Base-by-base conservation (phyloP, 2,797 vertebrate species). In the Sebastes glaucus region DNA sequence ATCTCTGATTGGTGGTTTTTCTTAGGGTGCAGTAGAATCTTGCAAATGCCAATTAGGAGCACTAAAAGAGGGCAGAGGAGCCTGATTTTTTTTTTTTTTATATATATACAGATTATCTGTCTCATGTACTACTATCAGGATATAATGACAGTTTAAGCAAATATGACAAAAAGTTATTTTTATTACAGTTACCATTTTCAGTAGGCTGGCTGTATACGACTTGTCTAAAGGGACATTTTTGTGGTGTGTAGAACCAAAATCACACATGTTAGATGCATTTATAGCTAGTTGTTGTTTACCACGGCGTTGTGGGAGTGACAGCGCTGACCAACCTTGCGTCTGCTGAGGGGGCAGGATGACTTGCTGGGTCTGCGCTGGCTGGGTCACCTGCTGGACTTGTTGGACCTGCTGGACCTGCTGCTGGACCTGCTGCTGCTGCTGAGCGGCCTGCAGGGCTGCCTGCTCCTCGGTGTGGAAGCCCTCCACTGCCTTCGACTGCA, bases 401-500 rank as follows among this genome's bases (percentile, higher is more conserved):
- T 91, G 94, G 32, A 84, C 63, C 25, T 94, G 92, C 11, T 92
- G 96, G 6, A 94, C 91, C 59, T 96, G 61, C 20, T 62, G 60
- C 61, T 63, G 61, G 2, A 23, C 61, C 56, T 95, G 92, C 49
- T 96, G 96, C 11, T 95, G 96, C 49, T 97, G 97, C 25, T 96
- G 96, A 88, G 89, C 90, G 62, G 97, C 97, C 93, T 98, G 94
- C 80, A 98, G 95, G 92, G 96, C 96, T 64, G 97, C 97, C 92
- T 99, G 99, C 87, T 99, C 99, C 89, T 99, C 98, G 0, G 97
- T 97, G 84, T 98, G 97, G 96, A 99, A 99, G 81, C 98, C 98
- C 89, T 99, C 98, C 90, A 99, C 98, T 25, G 99, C 97, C 91
- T 99, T 99, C 7, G 98, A 99, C 93, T 99, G 98, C 96, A 98